Evolutionary conservation across 1,140 invertebrate genomes (phyloP).

Genomic region (Augochlora pura): DNA sequence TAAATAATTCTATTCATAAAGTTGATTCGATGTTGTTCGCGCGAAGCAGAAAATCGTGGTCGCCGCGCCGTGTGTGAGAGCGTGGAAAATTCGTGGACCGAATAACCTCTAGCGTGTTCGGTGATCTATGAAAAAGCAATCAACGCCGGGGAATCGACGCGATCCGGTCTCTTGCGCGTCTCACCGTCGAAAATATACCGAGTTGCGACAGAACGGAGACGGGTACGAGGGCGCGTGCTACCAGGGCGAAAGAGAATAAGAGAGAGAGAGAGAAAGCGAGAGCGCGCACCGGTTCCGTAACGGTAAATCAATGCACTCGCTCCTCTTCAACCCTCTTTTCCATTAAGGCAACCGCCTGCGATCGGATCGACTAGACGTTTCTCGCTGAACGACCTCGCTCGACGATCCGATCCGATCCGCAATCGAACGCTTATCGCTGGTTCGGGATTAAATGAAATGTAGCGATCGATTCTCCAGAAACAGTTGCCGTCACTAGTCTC

Average conservation of each 20-base stretch:
- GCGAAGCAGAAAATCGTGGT: no score
- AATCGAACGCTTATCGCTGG: constrained; percentile 9
- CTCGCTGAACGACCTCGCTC: constrained; percentile 9
- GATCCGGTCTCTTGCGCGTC: constrained; percentile 1
- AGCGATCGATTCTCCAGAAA: background rate
- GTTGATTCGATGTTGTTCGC: no score
- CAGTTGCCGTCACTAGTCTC: background rate
- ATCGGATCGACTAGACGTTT: constrained; percentile 18
- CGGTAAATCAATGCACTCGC: constrained; percentile 15
- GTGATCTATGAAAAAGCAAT: constrained; percentile 34
- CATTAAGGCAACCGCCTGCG: constrained; percentile 28
- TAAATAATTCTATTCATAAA: no score
- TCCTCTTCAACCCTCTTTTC: constrained; percentile 28
- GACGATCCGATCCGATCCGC: background rate
- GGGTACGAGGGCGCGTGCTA: background rate
- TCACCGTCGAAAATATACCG: background rate
- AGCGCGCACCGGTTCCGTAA: constrained; percentile 14
- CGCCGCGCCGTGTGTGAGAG: no score
- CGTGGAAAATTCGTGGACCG: constrained; percentile 5
- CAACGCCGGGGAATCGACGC: constrained; percentile 28
- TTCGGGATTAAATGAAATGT: background rate
- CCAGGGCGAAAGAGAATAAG: background rate
- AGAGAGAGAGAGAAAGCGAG: background rate
- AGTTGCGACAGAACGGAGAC: background rate
- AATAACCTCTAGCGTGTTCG: constrained; percentile 25